Conservation (phyloP, 2,888 invertebrate species). For the Andrena bucephala region DNA sequence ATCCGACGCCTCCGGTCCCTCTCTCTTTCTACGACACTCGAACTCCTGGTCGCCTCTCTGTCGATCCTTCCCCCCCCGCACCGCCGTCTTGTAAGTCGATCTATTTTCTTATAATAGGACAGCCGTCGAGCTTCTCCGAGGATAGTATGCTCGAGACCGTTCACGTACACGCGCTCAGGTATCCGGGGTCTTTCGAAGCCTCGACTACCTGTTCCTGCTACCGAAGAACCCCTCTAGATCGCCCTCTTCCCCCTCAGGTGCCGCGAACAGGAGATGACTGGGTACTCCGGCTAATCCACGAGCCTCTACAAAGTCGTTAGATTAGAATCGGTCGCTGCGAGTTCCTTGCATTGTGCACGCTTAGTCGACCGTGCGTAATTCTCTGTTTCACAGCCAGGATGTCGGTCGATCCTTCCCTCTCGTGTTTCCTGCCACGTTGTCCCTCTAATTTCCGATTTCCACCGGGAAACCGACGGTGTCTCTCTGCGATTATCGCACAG, state of each 20-base stretch:
- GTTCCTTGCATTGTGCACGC: constrained; percentile 71
- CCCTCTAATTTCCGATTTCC: neutral
- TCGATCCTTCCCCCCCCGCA: constrained; percentile 27
- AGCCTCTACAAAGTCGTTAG: constrained; percentile 44
- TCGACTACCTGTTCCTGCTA: constrained; percentile 69
- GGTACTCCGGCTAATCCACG: constrained; percentile 42
- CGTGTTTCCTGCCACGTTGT: neutral
- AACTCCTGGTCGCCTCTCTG: constrained; percentile 26
- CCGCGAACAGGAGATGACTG: constrained; percentile 36
- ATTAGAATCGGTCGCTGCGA: constrained; percentile 68
- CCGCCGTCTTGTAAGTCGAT: constrained; percentile 76
- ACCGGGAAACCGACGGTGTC: constrained; percentile 14
- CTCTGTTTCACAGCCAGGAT: constrained; percentile 59
- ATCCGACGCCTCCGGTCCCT: constrained; percentile 59
- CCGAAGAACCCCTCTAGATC: constrained; percentile 39
- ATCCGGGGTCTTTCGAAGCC: constrained; percentile 53
- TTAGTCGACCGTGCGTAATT: constrained; percentile 73
- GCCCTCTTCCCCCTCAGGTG: neutral
- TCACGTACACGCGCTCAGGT: constrained; percentile 57
- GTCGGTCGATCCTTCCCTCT: neutral
- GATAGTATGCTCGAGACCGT: constrained; percentile 33
- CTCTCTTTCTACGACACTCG: constrained; percentile 24
- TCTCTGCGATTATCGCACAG: neutral
- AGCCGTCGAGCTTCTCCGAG: constrained; percentile 50
- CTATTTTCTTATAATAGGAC: constrained; percentile 79